Evolutionary conservation across 2,113 vertebrate genomes (phyloP), one percentile per base, ranked within the genome.

Genomic region (Lycocorax pyrrhopterus): DNA sequence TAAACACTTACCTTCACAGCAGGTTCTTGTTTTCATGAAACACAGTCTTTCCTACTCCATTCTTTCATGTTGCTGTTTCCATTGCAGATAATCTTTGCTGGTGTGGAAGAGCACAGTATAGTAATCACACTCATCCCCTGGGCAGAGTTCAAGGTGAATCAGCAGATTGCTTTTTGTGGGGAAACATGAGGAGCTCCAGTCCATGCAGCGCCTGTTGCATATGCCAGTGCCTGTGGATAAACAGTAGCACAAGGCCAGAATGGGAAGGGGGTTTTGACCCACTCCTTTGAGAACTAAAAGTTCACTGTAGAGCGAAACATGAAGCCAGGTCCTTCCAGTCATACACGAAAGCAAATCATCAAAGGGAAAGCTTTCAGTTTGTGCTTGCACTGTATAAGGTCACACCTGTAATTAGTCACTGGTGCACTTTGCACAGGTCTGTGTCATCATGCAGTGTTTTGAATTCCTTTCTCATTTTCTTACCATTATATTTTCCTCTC

Each of bases 341-440:
- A 37, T 44, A 43, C 9, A 16, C 13, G 39, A 55, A 76, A 66
- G 9, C 1, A 82, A 41, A 66, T 25, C 4, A 13, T 17, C 44
- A 15, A 46, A 55, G 7, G 17, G 12, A n/a, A 87, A 75, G 8
- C 2, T 63, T 67, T 37, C 27, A 4, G 13, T 59, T 32, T 62
- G 21, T 75, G 16, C 18, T 71, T 56, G 9, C 1, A 0, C 13
- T 63, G 0, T 7, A 13, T 18, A 35, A 62, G 7, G 49, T 52
- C 76, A 58, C 2, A 30, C 5, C 21, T 51, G 21, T 37, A 74
- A 37, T 32, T 86, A 66, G 30, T 55, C 85, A 26, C 4, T 35
- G 27, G 18, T 59, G 33, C 4, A 33, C 72, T 87, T 77, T 86
- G 23, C 35, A 63, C 16, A 30, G 12, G 12, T 55, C 35, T 78